Evolutionary conservation across 1,140 invertebrate genomes (phyloP).

Genomic region (Calliopsis andreniformis): DNA sequence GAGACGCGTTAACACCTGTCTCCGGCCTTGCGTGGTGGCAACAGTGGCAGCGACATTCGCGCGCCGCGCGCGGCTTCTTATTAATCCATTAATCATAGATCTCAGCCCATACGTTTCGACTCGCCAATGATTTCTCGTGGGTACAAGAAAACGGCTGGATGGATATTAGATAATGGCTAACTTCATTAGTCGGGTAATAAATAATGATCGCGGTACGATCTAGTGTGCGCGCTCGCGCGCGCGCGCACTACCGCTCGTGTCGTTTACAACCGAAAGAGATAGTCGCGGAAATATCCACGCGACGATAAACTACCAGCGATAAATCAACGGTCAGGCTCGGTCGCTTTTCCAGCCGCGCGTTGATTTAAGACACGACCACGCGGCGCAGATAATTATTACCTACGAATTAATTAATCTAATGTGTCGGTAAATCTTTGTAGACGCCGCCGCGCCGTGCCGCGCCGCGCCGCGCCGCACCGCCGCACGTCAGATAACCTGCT

Average conservation of each 20-base stretch:
- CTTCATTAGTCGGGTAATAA: constrained; percentile 61
- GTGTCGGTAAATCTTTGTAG: constrained; percentile 17
- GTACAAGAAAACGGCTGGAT: constrained; percentile 43
- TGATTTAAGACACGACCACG: constrained; percentile 33
- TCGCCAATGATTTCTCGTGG: constrained; percentile 41
- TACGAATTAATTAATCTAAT: constrained; percentile 58
- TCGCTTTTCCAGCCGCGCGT: constrained; percentile 38
- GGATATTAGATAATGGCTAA: constrained; percentile 63
- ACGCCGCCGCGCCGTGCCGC: no score
- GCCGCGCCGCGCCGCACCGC: no score
- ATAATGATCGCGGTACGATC: constrained; percentile 39
- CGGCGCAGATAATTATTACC: constrained; percentile 38
- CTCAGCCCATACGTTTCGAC: constrained; percentile 39
- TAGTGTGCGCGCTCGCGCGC: not conserved
- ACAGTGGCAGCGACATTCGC: constrained; percentile 43
- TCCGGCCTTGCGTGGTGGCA: constrained; percentile 26
- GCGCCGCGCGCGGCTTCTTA: constrained; percentile 48
- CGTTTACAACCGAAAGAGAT: constrained; percentile 35
- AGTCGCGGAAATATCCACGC: constrained; percentile 48
- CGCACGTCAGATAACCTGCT: not conserved
- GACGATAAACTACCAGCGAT: constrained; percentile 54
- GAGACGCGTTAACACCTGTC: constrained; percentile 57
- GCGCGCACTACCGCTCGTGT: constrained; percentile 17
- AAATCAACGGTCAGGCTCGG: constrained; percentile 40
- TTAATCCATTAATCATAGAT: constrained; percentile 64